Evolutionary conservation across 2,113 vertebrate species (phyloP).

Genomic region (Mystacornis crossleyi): DNA sequence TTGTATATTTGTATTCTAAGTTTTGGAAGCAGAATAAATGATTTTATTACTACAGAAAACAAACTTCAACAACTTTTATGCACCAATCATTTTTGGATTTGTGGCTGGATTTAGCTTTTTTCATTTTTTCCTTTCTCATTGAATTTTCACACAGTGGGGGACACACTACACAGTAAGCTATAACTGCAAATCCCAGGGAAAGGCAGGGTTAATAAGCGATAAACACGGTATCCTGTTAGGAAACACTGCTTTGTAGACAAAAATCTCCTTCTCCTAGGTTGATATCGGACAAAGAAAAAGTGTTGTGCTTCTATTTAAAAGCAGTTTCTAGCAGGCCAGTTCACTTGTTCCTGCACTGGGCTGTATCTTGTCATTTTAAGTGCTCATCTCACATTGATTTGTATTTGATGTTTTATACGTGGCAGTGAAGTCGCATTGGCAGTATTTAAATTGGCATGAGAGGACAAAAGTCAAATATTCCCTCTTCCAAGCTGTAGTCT

Average conservation of each 20-base stretch:
- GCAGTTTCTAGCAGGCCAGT: background rate
- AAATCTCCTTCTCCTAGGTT: background rate
- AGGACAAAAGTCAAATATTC: background rate
- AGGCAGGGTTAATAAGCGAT: background rate
- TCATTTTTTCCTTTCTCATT: background rate
- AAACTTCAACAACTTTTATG: background rate
- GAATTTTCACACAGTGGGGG: background rate
- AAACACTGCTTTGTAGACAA: background rate
- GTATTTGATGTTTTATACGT: accelerated
- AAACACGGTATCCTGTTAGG: background rate
- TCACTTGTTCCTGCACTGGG: background rate
- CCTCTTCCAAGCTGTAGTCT: background rate
- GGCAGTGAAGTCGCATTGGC: accelerated
- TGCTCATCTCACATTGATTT: background rate
- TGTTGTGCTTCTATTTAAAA: background rate
- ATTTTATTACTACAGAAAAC: background rate
- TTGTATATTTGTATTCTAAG: background rate
- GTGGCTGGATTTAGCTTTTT: background rate
- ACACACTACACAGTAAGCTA: background rate
- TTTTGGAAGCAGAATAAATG: background rate
- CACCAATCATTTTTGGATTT: background rate
- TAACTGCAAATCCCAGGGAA: background rate
- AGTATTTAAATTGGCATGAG: background rate
- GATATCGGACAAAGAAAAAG: background rate
- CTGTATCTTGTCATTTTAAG: background rate